phyloP scores from a whole-genome alignment of 2,797 vertebrate species.

The Argya squamiceps region DNA sequence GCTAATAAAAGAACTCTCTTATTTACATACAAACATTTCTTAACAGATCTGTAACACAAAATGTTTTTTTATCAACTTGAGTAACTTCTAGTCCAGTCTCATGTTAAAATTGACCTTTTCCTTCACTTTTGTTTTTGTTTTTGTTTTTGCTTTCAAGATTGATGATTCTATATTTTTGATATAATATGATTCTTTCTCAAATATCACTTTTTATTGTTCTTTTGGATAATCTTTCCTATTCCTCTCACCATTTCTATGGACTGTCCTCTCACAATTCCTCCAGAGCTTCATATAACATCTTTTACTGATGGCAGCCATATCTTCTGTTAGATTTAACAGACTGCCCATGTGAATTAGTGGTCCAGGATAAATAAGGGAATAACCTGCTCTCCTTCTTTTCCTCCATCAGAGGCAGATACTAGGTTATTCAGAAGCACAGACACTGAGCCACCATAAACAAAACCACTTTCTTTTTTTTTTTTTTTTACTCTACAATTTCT shows the following conservation, averaged over 20 bases:
- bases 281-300: background rate
- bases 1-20: background rate
- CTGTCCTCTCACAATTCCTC: rapidly evolving
- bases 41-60: background rate
- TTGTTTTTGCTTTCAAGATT: background rate
- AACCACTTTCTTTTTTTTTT: background rate
- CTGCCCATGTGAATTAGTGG: background rate
- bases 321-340: background rate
- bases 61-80: background rate
- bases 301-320: background rate
- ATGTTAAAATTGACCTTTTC: background rate
- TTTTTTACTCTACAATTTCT: background rate
- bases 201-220: background rate
- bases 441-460: background rate
- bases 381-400: background rate
- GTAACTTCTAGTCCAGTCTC: background rate
- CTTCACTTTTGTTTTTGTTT: background rate
- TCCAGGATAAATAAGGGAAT: background rate
- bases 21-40: background rate
- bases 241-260: background rate
- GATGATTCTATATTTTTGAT: background rate
- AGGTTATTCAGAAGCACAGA: background rate
- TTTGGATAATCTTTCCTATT: background rate
- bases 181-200: background rate
- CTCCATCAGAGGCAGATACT: background rate